Evolutionary conservation across 2,113 vertebrate species (phyloP).

Genomic region (Percina caprodes): DNA sequence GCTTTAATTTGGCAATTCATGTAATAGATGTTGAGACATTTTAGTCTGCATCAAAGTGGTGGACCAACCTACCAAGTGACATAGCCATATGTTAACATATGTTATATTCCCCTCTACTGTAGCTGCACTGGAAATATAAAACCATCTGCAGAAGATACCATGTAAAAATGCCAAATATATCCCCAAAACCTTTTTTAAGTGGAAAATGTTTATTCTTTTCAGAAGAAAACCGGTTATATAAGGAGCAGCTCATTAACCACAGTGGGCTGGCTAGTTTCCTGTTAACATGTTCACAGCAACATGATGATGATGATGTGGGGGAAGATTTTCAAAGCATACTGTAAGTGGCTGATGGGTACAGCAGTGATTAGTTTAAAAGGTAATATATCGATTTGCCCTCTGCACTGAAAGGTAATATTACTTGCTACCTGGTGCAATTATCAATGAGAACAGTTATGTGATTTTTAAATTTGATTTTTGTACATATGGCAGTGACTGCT

Average conservation of each 20-base stretch:
- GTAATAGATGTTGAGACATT: no score
- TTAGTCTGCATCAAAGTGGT: no score
- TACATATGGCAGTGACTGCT: neutral
- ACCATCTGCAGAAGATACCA: neutral
- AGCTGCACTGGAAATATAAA: neutral
- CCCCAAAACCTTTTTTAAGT: neutral
- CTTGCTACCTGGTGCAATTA: neutral
- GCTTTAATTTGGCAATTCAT: no score
- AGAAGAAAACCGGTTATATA: neutral
- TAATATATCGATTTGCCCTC: conserved; percentile 7
- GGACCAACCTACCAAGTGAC: no score
- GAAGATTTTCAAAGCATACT: neutral
- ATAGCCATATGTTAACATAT: no score
- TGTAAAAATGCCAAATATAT: neutral
- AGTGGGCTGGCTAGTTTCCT: neutral
- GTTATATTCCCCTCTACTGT: neutral
- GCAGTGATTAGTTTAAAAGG: conserved; percentile 7
- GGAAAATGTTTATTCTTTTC: neutral
- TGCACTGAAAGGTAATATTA: conserved; percentile 6
- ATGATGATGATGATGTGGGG: neutral
- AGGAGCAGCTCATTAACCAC: neutral
- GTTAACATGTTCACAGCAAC: neutral
- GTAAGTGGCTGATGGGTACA: neutral
- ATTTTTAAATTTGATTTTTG: neutral
- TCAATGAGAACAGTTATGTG: neutral